Conservation (phyloP, 1,140 invertebrate genomes). For the Thereuonema tuberculata region DNA sequence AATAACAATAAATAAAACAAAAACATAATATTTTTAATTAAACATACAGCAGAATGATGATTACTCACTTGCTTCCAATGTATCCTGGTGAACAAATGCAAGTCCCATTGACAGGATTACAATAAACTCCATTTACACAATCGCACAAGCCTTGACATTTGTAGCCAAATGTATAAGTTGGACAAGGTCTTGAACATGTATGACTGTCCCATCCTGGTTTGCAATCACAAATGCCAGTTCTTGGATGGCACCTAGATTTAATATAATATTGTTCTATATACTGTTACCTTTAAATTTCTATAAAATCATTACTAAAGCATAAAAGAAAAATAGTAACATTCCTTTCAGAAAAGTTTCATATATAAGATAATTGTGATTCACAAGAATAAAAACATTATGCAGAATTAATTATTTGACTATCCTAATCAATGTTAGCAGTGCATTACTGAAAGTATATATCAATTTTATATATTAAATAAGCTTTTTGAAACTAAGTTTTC, state of each 20-base stretch:
- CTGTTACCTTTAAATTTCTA: background rate
- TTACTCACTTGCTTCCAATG: conserved; percentile 21
- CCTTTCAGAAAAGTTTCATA: background rate
- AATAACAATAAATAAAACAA: too few relatives aligned
- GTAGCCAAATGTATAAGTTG: conserved; percentile 63
- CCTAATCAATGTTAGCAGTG: background rate
- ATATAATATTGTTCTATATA: conserved; percentile 8
- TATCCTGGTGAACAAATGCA: conserved; percentile 63
- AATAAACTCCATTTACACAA: conserved; percentile 78
- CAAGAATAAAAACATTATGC: background rate
- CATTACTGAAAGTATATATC: too few relatives aligned
- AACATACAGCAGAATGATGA: too few relatives aligned
- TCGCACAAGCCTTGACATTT: conserved; percentile 60
- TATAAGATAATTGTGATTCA: background rate
- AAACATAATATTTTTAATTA: too few relatives aligned
- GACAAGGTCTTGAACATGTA: conserved; percentile 61
- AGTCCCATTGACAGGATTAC: conserved; percentile 65
- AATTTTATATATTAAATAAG: too few relatives aligned
- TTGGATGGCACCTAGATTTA: conserved; percentile 67
- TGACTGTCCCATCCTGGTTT: conserved; percentile 75
- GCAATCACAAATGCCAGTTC: conserved; percentile 75
- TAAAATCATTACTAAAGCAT: background rate
- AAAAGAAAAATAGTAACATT: background rate
- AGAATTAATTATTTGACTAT: background rate
- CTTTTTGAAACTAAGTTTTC: too few relatives aligned